These are phyloP conservation scores for Ovibos moschatus DNA, from an alignment of 2,113 vertebrate genomes.

Conservation along the genomic window DNA sequence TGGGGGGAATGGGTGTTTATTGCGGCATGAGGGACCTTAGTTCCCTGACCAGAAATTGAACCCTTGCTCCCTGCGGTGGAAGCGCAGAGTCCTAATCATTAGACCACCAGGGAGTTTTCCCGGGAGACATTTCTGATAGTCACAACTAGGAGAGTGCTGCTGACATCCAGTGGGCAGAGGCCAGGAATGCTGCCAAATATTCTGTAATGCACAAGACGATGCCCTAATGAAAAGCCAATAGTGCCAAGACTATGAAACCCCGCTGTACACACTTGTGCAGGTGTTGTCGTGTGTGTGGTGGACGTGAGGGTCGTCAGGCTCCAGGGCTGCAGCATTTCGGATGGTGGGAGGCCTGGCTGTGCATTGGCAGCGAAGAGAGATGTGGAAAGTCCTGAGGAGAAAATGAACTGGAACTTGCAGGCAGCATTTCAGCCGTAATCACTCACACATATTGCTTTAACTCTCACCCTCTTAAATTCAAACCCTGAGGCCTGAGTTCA, in stretches of 20 bases:
- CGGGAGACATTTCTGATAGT: not conserved
- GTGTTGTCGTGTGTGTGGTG: not conserved
- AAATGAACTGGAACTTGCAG: not conserved
- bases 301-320: not conserved
- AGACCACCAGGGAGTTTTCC: not conserved
- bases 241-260: not conserved
- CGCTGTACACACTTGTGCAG: fast-evolving
- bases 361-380: not conserved
- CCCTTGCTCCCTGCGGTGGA: not conserved
- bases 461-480: slow-evolving; percentile 38
- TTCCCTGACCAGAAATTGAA: not conserved
- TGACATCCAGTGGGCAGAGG: not conserved
- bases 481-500: slow-evolving; percentile 18
- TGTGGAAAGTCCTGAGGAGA: not conserved
- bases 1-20: not conserved
- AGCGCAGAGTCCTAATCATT: not conserved
- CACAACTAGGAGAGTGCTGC: not conserved
- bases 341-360: not conserved
- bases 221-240: not conserved
- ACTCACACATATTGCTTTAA: not conserved
- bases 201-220: not conserved
- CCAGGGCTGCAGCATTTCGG: not conserved
- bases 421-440: not conserved
- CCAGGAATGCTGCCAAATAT: not conserved
- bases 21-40: not conserved